Base-by-base conservation (phyloP, 2,888 invertebrate species). In the Drosophila mimica region DNA sequence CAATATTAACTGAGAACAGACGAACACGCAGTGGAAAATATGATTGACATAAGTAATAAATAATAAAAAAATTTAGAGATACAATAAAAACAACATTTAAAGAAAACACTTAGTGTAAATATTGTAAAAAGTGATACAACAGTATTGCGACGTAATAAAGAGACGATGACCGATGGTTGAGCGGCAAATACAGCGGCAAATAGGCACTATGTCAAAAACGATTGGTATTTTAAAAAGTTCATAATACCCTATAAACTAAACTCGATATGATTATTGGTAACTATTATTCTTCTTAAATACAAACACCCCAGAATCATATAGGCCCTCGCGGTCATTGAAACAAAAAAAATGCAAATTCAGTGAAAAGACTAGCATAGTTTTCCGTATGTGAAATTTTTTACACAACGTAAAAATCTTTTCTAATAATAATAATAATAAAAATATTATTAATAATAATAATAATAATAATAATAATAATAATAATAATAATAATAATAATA, bases 71-170 rank as follows among this genome's bases (percentile, higher is more conserved):
- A 53, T 58, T 71, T 72, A 80, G 83, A 66, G 49, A 72, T 80
- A 74, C 66, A 82, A 57, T 53, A 68, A 63, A 75, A 58, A 61
- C 78, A 67, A 78, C 60, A 81, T 67, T 76, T 64, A 82, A 68
- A 64, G 65, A 75, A 80, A 74, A 90, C 88, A 91, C 86, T 89
- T 91, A 88, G 90, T 88, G 88, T 88, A 88, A 91, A 88, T 88
- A 88, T 91, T 88, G 88, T 88, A 88, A 91, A 88, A 84, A 89
- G 79, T 82, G 76, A 83, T 83, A 73, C 80, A 78, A 67, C 72
- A 74, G 81, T 80, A 81, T 76, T 76, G 76, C 77, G 80, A 72
- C 58, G 70, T 72, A 81, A 31, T 66, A 74, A 58, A 57, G 15
- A 62, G 63, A 69, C 70, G 62, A 51, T 28, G 56, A 40, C 28